phyloP scores from a whole-genome alignment of 2,888 invertebrate species.

The Drosophila paracracens region DNA sequence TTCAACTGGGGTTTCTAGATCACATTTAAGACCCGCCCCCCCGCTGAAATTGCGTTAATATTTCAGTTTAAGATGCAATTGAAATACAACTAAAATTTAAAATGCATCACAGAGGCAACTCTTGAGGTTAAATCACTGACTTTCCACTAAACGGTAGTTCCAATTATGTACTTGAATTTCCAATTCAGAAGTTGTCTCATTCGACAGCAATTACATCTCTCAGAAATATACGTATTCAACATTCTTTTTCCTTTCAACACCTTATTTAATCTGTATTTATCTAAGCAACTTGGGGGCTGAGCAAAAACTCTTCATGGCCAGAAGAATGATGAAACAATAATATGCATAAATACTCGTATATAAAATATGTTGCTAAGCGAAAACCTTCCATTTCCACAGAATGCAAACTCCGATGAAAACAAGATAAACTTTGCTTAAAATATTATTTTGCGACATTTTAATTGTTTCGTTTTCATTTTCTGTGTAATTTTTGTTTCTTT shows the following conservation, averaged over 20 bases:
- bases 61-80: constrained; percentile 21
- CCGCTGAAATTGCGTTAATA: constrained; percentile 13
- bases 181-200: background rate
- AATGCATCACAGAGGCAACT: background rate
- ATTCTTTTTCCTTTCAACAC: too few relatives aligned
- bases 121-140: background rate
- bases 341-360: background rate
- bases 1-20: constrained; percentile 4
- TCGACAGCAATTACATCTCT: background rate
- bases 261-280: too few relatives aligned
- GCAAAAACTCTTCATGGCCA: too few relatives aligned
- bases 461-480: constrained; percentile 4
- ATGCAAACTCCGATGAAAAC: background rate
- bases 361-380: background rate
- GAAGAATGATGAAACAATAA: background rate
- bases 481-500: background rate
- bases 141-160: background rate
- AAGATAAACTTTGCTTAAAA: background rate
- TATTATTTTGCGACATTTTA: background rate
- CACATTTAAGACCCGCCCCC: background rate
- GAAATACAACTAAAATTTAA: background rate
- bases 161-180: background rate
- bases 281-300: too few relatives aligned
- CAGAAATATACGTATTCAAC: too few relatives aligned
- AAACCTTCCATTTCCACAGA: background rate